Percentiles rank a stretch among this genome's conserved stretches.
These are phyloP conservation scores for Lonchura striata DNA, from an alignment of 2,113 vertebrate genomes.

Conservation along the genomic window DNA sequence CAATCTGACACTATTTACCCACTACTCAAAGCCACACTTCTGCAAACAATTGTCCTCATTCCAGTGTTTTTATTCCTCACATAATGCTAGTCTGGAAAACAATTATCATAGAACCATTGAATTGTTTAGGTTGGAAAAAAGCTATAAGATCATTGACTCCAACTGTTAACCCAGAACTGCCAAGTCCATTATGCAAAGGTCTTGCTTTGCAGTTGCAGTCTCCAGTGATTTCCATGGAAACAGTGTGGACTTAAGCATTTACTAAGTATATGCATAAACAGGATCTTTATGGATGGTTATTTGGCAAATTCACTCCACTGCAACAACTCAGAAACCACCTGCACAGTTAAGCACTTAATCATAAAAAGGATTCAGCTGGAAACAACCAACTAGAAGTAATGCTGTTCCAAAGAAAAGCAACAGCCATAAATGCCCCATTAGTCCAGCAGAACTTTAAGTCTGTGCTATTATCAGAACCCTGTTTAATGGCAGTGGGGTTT, in stretches of 20 bases:
- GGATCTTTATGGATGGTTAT: not conserved
- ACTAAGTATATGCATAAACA: not conserved
- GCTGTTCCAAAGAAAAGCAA: not conserved
- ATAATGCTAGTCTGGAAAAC: not conserved
- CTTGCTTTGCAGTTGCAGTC: not conserved
- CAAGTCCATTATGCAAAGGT: not conserved
- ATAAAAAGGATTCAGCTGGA: not conserved
- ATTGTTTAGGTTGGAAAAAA: not conserved
- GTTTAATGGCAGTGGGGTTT: not conserved
- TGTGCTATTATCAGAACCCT: not conserved
- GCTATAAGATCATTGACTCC: not conserved
- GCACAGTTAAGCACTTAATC: not conserved
- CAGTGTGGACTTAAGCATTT: not conserved
- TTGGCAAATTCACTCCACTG: not conserved
- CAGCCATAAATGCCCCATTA: not conserved
- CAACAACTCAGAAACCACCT: not conserved
- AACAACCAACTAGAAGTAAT: not conserved
- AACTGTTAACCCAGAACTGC: not conserved
- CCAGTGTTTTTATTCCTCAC: not conserved
- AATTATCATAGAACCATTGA: not conserved
- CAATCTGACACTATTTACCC: not conserved
- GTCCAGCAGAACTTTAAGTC: not conserved
- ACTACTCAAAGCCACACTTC: not conserved
- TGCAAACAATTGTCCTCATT: not conserved
- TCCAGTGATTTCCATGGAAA: slow-evolving; percentile 29